These are phyloP conservation scores for Trypoxylon attenuatum DNA, from an alignment of 2,888 invertebrate genomes.

Conservation along the genomic window DNA sequence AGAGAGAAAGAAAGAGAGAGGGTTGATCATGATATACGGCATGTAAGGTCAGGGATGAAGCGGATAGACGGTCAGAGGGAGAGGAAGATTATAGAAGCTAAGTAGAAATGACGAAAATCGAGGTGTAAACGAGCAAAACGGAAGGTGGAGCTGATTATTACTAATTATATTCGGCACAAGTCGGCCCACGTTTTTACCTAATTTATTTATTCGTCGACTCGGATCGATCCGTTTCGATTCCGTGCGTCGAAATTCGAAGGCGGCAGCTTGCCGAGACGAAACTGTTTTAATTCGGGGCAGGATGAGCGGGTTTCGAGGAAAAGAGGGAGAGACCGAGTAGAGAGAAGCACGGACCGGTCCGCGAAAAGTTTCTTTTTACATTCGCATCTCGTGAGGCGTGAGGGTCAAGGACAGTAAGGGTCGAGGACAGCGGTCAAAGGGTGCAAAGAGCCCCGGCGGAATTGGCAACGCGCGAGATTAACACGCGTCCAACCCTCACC, in stretches of 20 bases:
- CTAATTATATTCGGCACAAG: too few species aligned
- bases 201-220: neutral
- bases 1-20: conserved; percentile 1
- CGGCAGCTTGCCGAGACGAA: neutral
- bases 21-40: too few species aligned
- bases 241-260: neutral
- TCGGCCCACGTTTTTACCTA: neutral
- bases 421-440: conserved; percentile 15
- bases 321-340: neutral
- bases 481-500: conserved; percentile 53
- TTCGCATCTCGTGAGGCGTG: conserved; percentile 47
- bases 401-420: conserved; percentile 34
- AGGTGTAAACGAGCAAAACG: too few species aligned
- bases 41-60: too few species aligned
- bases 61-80: conserved; percentile 4
- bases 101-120: neutral
- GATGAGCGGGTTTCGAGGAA: too few species aligned
- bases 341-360: conserved; percentile 4
- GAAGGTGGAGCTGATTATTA: too few species aligned
- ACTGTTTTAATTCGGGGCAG: neutral
- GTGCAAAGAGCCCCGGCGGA: conserved; percentile 8
- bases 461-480: conserved; percentile 7
- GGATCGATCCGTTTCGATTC: neutral
- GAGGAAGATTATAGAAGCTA: conserved; percentile 23
- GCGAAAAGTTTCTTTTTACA: conserved; percentile 23